These are phyloP conservation scores for Lysiphlebus fabarum DNA, from an alignment of 1,140 invertebrate genomes.

Conservation along the genomic window DNA sequence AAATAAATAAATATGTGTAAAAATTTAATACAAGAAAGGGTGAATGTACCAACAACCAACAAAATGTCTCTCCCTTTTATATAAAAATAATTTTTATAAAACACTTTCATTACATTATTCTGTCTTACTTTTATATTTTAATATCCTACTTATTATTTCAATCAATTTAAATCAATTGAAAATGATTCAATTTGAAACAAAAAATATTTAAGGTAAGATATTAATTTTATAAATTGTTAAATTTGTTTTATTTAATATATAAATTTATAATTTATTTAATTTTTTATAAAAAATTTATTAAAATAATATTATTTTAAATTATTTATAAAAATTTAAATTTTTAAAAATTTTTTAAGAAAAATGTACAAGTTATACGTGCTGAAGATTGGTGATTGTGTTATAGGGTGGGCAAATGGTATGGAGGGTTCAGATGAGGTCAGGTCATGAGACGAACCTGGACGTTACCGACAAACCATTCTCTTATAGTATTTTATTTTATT, in stretches of 20 bases:
- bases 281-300: too few relatives aligned
- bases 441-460: constrained; percentile 52
- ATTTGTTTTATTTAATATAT: too few relatives aligned
- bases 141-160: constrained; percentile 18
- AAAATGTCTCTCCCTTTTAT: constrained; percentile 4
- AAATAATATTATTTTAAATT: too few relatives aligned
- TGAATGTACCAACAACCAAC: constrained; percentile 22
- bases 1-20: background rate
- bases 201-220: too few relatives aligned
- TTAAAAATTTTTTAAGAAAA: too few relatives aligned
- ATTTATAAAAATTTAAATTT: too few relatives aligned
- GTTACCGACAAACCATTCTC: constrained; percentile 34
- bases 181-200: too few relatives aligned
- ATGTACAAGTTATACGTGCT: constrained; percentile 16
- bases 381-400: constrained; percentile 38
- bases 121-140: constrained; percentile 24
- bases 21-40: constrained; percentile 20
- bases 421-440: constrained; percentile 54
- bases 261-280: too few relatives aligned
- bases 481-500: background rate
- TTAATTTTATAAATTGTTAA: too few relatives aligned
- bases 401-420: constrained; percentile 36
- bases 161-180: too few relatives aligned
- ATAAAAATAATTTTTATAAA: too few relatives aligned
- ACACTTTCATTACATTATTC: constrained; percentile 27